Evolutionary conservation across 2,888 invertebrate species (phyloP).

Genomic region (Beris morrisii): DNA sequence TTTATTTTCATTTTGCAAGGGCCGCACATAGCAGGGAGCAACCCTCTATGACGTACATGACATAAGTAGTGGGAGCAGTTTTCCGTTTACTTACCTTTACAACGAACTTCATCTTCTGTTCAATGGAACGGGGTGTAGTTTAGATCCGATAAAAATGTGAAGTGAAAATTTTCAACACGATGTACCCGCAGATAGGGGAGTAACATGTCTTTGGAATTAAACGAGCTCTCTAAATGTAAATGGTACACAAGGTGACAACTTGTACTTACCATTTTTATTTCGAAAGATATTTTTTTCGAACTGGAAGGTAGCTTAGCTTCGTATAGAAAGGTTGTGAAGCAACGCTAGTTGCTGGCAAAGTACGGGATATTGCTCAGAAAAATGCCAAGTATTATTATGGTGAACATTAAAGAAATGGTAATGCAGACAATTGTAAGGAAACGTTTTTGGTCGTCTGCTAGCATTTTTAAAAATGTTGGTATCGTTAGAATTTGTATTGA

Average conservation of each 20-base stretch:
- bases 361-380: constrained; percentile 4
- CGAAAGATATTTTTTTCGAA: not conserved
- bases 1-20: not conserved
- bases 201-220: constrained; percentile 28
- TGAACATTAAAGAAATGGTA: constrained; percentile 11
- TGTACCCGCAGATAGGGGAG: no score
- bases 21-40: not conserved
- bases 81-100: constrained; percentile 16
- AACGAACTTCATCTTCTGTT: not conserved
- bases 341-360: not conserved
- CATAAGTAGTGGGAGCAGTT: constrained; percentile 8
- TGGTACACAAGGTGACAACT: constrained; percentile 26
- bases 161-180: constrained; percentile 1
- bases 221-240: constrained; percentile 28
- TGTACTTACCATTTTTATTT: constrained; percentile 26
- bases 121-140: no score
- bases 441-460: no score
- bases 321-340: not conserved
- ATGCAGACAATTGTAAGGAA: constrained; percentile 8
- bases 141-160: constrained; percentile 6
- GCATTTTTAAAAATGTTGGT: no score
- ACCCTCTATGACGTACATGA: not conserved
- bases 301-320: not conserved
- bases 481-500: no score
- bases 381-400: constrained; percentile 9